Evolutionary conservation across 2,113 vertebrate genomes (phyloP), one percentile per base, ranked within the genome.

Genomic region (Herpetotheres cachinnans): DNA sequence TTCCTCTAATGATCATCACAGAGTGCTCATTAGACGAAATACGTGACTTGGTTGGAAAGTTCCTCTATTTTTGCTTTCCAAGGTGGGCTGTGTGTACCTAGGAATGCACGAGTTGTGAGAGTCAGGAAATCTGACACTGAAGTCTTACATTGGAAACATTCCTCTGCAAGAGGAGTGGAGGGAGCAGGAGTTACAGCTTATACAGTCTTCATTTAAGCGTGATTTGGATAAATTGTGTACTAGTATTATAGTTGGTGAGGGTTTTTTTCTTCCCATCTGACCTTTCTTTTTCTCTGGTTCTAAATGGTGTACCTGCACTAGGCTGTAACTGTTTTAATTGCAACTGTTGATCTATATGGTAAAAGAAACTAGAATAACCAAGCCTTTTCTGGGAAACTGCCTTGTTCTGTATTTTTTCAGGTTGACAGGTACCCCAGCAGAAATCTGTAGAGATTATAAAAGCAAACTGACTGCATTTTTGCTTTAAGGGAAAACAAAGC

Each of bases 121-220:
- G 52, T 36, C 17, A 6, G 78, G 95, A 93, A 97, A 94, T 70
- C 61, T 93, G 87, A 96, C 73, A 22, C 93, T 82, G 56, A 32
- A 62, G 29, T 19, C 65, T 91, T 76, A 27, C 11, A 6, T 1
- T 42, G 38, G 83, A 89, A 95, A 84, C 83, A 66, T 94, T 95
- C 73, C 81, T 85, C 36, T 21, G 70, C 73, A 71, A 36, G 65
- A 42, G 87, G 27, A 89, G 62, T 17, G 30, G 55, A 82, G 62
- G 34, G 55, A 84, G 62, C 84, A 72, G 73, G 42, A 78, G 44
- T 69, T 92, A 16, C 1, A 0, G 34, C 8, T 81, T 66, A 44
- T 3, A 46, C 22, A 25, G 36, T 62, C 42, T 62, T 87, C 16
- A 2, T 82, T 76, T 82, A 38, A 76, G 70, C 2, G 19, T 40